Conservation (phyloP, 2,797 vertebrate species). For the Meda fulgida region DNA sequence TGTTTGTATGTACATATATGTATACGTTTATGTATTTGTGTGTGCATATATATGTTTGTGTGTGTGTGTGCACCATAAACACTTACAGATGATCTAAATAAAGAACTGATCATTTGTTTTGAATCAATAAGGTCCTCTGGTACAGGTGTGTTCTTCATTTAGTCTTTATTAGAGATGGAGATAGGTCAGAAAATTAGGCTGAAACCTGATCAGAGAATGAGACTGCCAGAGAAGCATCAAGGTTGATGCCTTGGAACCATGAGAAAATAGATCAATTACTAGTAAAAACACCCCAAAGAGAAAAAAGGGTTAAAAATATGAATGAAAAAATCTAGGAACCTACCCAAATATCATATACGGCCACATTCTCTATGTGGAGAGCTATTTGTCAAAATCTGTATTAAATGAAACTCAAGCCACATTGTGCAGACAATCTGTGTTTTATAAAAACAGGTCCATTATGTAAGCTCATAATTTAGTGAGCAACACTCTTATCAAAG, state of each 20-base stretch:
- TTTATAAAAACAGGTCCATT: slow-evolving; percentile 56
- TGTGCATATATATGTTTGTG: too few species aligned
- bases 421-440: slow-evolving; percentile 32
- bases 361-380: slow-evolving; percentile 8
- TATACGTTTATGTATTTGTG: too few species aligned
- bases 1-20: not conserved
- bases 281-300: slow-evolving; percentile 24
- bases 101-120: not conserved
- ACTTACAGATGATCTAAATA: not conserved
- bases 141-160: slow-evolving; percentile 32
- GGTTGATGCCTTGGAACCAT: slow-evolving; percentile 6
- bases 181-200: slow-evolving; percentile 29
- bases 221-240: slow-evolving; percentile 18
- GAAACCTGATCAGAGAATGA: slow-evolving; percentile 25
- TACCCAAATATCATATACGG: not conserved
- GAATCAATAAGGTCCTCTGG: slow-evolving; percentile 19
- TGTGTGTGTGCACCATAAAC: not conserved
- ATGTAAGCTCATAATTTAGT: slow-evolving; percentile 29
- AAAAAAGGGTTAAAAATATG: slow-evolving; percentile 14
- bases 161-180: slow-evolving; percentile 55
- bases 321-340: slow-evolving; percentile 22
- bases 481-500: slow-evolving; percentile 26
- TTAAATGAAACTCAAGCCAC: slow-evolving; percentile 35
- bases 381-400: slow-evolving; percentile 5
- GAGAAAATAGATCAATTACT: slow-evolving; percentile 23